These are phyloP conservation scores for Formica exsecta DNA, from an alignment of 1,140 invertebrate genomes.

Conservation along the genomic window DNA sequence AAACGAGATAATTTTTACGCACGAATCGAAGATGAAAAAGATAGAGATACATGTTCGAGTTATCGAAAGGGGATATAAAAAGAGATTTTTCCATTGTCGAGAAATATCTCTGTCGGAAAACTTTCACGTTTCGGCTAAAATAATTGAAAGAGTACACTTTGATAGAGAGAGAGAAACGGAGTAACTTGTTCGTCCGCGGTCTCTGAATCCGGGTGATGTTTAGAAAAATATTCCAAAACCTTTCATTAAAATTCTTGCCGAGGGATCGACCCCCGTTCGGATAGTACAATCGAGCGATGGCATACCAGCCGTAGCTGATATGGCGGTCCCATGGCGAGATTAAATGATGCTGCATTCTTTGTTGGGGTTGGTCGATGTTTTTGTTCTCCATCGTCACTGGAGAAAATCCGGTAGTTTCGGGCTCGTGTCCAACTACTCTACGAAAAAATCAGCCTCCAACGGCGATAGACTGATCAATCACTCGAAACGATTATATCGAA, in stretches of 20 bases:
- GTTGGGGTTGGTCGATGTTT: slow-evolving; percentile 35
- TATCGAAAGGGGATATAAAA: background rate
- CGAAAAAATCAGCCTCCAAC: slow-evolving; percentile 20
- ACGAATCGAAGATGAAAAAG: background rate
- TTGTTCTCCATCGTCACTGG: background rate
- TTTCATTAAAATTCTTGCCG: slow-evolving; percentile 60
- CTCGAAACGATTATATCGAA: slow-evolving; percentile 21
- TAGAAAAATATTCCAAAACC: slow-evolving; percentile 57
- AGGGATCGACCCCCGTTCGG: background rate
- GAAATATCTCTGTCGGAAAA: background rate
- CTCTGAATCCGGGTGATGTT: slow-evolving; percentile 14
- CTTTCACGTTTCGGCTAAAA: slow-evolving; percentile 8
- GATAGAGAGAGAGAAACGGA: slow-evolving; percentile 7
- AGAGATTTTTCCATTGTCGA: background rate
- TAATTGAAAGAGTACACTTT: slow-evolving; percentile 42
- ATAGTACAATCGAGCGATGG: slow-evolving; percentile 36
- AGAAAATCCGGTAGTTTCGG: slow-evolving; percentile 37
- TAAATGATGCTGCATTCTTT: slow-evolving; percentile 42
- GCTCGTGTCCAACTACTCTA: background rate
- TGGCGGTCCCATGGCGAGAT: slow-evolving; percentile 30
- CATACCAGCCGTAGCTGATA: slow-evolving; percentile 33
- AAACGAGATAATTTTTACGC: background rate
- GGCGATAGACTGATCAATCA: background rate
- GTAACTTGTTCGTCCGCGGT: background rate
- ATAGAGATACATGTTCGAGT: background rate